Evolutionary conservation across 2,113 vertebrate genomes (phyloP), one percentile per base, ranked within the genome.

Genomic region (Erythrolamprus reginae): DNA sequence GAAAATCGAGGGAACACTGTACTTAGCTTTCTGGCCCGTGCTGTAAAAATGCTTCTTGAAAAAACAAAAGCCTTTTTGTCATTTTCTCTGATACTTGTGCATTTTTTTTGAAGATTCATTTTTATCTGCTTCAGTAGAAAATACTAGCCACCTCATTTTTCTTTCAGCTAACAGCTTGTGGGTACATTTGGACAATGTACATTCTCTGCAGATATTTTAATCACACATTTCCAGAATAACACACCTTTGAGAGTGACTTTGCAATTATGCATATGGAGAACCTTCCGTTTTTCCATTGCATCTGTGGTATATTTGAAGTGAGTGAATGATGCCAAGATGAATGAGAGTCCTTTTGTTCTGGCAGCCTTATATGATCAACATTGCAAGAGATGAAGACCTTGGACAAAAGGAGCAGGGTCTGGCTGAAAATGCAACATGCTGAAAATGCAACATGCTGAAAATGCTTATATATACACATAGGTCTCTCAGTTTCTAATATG

Each of bases 281-380:
- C 56, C 33, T 21, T 38, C 33, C 65, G 55, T 82, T 82, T 45
- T 33, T 56, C 19, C 61, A 50, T 9, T 82, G 82, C 51, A 82
- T 87, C 42, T 82, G 85, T 56, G 90, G 52, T 87, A 56, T 87
- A 55, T 87, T 26, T 23, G 0, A 23, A 86, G 7, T 21, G 58
- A 77, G 33, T n/a, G n/a, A 50, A 4, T 47, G 15, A 82, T 82
- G 61, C 89, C 85, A 91, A 56, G 51, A 87, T 50, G 42, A 56
- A 42, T 33, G 55, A 23, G 51, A 33, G 48, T 82, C 8, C 50
- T 82, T 87, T 82, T 77, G 51, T 91, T 42, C 26, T 58, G 85
- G 85, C 26, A 90, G 90, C 26, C 51, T 91, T 82, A 84, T 38
- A 82, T 85, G 17, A 24, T 90, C 89, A 86, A 52, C 83, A 52